A percentile compares a stretch with the other conserved stretches of the same genome.
phyloP scores from a whole-genome alignment of 2,797 vertebrate species.

The Onychomys arenicola region DNA sequence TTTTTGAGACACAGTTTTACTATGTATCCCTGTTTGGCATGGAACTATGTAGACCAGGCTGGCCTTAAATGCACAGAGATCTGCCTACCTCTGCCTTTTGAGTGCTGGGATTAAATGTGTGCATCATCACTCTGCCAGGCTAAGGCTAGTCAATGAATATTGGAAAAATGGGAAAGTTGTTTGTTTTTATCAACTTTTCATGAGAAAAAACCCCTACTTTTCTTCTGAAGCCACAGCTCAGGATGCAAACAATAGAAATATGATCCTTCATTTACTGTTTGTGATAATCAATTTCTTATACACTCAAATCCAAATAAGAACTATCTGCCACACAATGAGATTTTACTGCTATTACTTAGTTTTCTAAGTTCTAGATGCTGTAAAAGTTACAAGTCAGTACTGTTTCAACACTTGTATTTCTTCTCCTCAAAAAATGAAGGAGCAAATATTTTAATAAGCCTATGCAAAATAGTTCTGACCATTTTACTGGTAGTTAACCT shows the following conservation, averaged over 20 bases:
- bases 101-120: neutral
- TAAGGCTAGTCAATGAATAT: constrained; percentile 20
- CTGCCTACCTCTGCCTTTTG: neutral
- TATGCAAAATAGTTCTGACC: constrained; percentile 52
- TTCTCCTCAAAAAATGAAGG: constrained; percentile 50
- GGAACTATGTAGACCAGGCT: neutral
- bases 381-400: constrained; percentile 58
- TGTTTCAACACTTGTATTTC: constrained; percentile 14
- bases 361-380: constrained; percentile 54
- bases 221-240: constrained; percentile 40
- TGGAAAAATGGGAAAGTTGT: constrained; percentile 36
- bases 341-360: constrained; percentile 53
- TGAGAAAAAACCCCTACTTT: constrained; percentile 40
- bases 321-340: constrained; percentile 47
- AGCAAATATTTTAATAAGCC: constrained; percentile 52
- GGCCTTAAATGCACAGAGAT: neutral
- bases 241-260: neutral
- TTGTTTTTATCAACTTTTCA: neutral
- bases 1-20: neutral
- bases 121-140: neutral
- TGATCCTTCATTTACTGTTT: neutral
- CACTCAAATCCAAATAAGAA: constrained; percentile 46
- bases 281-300: constrained; percentile 52
- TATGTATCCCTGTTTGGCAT: neutral
- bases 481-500: constrained; percentile 57